phyloP scores from a whole-genome alignment of 2,113 vertebrate species.

The Echinops telfairi region DNA sequence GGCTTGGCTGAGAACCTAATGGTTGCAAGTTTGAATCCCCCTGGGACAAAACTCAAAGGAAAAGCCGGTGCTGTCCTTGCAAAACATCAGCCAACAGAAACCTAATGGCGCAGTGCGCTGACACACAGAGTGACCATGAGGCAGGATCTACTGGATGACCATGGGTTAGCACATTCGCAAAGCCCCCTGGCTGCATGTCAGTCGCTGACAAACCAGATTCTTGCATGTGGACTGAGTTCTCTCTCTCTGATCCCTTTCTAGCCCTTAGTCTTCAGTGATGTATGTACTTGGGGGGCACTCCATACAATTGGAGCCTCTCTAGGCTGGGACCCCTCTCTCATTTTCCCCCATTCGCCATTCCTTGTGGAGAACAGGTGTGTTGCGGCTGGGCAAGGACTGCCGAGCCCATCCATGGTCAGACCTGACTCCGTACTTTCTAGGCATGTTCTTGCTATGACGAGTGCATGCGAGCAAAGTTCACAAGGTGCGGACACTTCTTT shows the following conservation, averaged over 20 bases:
- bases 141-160: background rate
- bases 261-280: background rate
- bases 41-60: background rate
- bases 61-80: background rate
- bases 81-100: background rate
- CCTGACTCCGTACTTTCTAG: background rate
- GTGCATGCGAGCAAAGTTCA: background rate
- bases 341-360: background rate
- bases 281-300: background rate
- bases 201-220: constrained; percentile 5
- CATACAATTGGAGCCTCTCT: background rate
- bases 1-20: background rate
- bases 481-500: background rate
- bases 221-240: background rate
- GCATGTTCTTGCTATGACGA: background rate
- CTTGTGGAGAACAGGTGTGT: background rate
- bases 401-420: background rate
- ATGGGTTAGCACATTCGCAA: background rate
- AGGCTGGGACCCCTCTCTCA: background rate
- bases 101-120: background rate
- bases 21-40: background rate
- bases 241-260: background rate
- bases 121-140: background rate
- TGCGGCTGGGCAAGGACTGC: background rate
- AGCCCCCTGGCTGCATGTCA: background rate